phyloP scores from a whole-genome alignment of 2,888 invertebrate species.

The Cordilura impudica region DNA sequence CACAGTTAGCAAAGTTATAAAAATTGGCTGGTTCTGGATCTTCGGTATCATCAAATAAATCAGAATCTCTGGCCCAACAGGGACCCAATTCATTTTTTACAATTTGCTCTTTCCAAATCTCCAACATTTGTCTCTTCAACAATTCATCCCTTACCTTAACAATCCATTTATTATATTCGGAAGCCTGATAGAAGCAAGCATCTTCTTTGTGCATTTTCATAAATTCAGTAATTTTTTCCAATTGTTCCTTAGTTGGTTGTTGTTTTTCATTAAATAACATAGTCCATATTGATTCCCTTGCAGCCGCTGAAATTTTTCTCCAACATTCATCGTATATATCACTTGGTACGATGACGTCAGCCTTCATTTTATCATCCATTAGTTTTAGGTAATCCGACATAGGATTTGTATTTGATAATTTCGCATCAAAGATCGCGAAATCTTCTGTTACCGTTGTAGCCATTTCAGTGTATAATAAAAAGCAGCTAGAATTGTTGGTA shows the following conservation, averaged over 20 bases:
- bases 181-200: slow-evolving; percentile 72
- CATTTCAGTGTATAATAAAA: slow-evolving; percentile 11
- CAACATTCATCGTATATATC: slow-evolving; percentile 66
- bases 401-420: slow-evolving; percentile 62
- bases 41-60: slow-evolving; percentile 69
- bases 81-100: slow-evolving; percentile 73
- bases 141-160: slow-evolving; percentile 71
- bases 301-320: slow-evolving; percentile 63
- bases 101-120: slow-evolving; percentile 73
- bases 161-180: slow-evolving; percentile 75
- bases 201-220: slow-evolving; percentile 76
- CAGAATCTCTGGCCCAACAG: slow-evolving; percentile 71
- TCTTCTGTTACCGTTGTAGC: slow-evolving; percentile 6
- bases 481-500: background rate
- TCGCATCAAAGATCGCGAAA: slow-evolving; percentile 49
- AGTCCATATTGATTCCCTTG: slow-evolving; percentile 69
- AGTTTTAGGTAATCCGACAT: slow-evolving; percentile 68
- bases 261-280: slow-evolving; percentile 66
- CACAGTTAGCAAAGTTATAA: slow-evolving; percentile 68
- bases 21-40: slow-evolving; percentile 70
- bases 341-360: slow-evolving; percentile 66
- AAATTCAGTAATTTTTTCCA: slow-evolving; percentile 66
- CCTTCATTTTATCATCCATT: slow-evolving; percentile 65
- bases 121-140: slow-evolving; percentile 68
- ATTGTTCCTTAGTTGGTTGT: slow-evolving; percentile 27